Conservation (phyloP, 2,797 vertebrate genomes). For the Hydrocynus forskahlii region DNA sequence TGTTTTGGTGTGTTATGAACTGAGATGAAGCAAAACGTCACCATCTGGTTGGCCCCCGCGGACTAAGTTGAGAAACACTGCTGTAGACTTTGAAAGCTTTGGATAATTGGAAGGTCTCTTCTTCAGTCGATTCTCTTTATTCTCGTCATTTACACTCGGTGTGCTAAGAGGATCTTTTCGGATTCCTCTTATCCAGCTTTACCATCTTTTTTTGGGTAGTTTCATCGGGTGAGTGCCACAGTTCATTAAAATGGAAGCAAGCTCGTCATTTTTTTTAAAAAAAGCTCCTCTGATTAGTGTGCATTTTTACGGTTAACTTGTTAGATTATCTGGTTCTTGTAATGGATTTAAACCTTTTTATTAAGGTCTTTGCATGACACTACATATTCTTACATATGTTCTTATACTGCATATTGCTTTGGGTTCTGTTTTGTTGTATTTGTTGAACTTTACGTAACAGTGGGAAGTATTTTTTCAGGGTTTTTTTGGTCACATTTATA, state of each 20-base stretch:
- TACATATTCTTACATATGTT: too few relatives aligned
- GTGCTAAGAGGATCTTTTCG: neutral
- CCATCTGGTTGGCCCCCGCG: neutral
- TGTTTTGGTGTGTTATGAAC: neutral
- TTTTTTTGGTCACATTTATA: too few relatives aligned
- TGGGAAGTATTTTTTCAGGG: too few relatives aligned
- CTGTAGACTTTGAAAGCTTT: slow-evolving; percentile 6
- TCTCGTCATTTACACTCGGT: neutral
- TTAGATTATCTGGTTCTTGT: too few relatives aligned
- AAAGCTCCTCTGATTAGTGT: too few relatives aligned
- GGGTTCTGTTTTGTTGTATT: too few relatives aligned
- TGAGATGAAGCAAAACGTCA: neutral
- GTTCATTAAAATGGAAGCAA: neutral
- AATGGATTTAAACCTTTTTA: too few relatives aligned
- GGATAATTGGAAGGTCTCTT: slow-evolving; percentile 6
- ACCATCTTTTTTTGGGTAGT: neutral
- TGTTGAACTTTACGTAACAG: too few relatives aligned
- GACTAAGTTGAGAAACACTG: slow-evolving; percentile 6
- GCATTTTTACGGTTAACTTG: too few relatives aligned
- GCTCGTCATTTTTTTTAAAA: neutral
- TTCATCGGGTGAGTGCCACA: neutral
- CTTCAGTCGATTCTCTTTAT: slow-evolving; percentile 3
- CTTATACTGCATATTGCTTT: too few relatives aligned
- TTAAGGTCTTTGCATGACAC: too few relatives aligned
- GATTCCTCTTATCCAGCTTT: neutral